Conservation (phyloP, 2,888 invertebrate genomes). For the Lacanobia wlatinum region DNA sequence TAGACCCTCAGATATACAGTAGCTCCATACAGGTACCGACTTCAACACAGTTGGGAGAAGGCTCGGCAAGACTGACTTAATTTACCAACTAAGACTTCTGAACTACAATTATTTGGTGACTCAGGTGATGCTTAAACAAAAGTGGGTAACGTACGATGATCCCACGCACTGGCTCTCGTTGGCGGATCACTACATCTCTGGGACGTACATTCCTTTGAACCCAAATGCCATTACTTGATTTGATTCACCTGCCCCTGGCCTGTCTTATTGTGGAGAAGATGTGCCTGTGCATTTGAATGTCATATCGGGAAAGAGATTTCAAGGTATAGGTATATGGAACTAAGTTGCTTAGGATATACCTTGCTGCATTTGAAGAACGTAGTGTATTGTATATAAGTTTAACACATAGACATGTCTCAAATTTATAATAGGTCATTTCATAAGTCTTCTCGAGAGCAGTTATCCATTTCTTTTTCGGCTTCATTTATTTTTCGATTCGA, state of each 20-base stretch:
- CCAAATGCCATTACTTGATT: neutral
- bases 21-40: too few species aligned
- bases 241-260: neutral
- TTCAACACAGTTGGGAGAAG: too few species aligned
- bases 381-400: too few species aligned
- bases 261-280: neutral
- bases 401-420: too few species aligned
- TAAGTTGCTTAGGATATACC: too few species aligned
- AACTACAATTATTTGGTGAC: constrained; percentile 1
- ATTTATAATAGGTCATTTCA: too few species aligned
- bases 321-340: too few species aligned
- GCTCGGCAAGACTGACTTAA: too few species aligned
- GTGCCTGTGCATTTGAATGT: neutral
- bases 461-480: neutral
- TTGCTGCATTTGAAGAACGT: too few species aligned
- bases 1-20: too few species aligned
- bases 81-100: constrained; percentile 15
- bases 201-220: neutral
- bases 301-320: neutral
- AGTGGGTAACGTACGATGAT: constrained; percentile 33
- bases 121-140: constrained; percentile 10
- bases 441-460: neutral
- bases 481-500: too few species aligned
- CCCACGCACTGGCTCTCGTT: constrained; percentile 10
- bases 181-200: constrained; percentile 14